Evolutionary conservation across 2,888 invertebrate species (phyloP).

Genomic region (Chrysolina oricalcia): DNA sequence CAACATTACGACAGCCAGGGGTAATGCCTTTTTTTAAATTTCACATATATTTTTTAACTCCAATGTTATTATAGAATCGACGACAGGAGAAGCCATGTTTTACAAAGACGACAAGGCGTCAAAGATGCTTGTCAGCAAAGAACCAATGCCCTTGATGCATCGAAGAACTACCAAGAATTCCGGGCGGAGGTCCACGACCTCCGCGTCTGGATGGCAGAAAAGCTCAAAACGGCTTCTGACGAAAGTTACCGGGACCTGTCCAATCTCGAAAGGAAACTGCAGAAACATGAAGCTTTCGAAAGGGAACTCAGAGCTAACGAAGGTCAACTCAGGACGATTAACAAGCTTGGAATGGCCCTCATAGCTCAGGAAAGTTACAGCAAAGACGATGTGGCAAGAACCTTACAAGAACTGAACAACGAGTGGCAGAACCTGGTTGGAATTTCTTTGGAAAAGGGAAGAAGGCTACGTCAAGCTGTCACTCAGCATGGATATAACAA

Average conservation of each 20-base stretch:
- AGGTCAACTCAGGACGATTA: constrained; percentile 89
- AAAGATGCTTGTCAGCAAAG: constrained; percentile 84
- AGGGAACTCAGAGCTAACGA: constrained; percentile 95
- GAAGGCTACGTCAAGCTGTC: constrained; percentile 90
- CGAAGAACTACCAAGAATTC: constrained; percentile 93
- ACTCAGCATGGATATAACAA: constrained; percentile 86
- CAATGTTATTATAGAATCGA: constrained; percentile 74
- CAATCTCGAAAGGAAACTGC: constrained; percentile 92
- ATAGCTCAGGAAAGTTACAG: constrained; percentile 82
- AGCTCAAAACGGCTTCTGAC: constrained; percentile 91
- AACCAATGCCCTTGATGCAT: constrained; percentile 84
- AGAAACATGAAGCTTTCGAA: constrained; percentile 98
- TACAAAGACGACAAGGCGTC: constrained; percentile 83
- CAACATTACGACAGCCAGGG: constrained; percentile 87
- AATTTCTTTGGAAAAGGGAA: constrained; percentile 79
- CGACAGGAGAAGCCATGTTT: constrained; percentile 83
- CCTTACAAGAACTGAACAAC: constrained; percentile 81
- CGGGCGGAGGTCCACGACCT: constrained; percentile 93
- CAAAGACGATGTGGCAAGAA: constrained; percentile 80
- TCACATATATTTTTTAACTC: constrained; percentile 33
- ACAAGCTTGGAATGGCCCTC: constrained; percentile 84
- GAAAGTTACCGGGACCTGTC: constrained; percentile 93
- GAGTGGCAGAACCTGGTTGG: constrained; percentile 85
- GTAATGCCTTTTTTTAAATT: constrained; percentile 70
- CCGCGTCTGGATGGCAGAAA: constrained; percentile 92